Percentiles rank a stretch among this genome's conserved stretches.
Evolutionary conservation across 1,140 invertebrate species (phyloP).

Genomic region (Macrobrachium rosenbergii): DNA sequence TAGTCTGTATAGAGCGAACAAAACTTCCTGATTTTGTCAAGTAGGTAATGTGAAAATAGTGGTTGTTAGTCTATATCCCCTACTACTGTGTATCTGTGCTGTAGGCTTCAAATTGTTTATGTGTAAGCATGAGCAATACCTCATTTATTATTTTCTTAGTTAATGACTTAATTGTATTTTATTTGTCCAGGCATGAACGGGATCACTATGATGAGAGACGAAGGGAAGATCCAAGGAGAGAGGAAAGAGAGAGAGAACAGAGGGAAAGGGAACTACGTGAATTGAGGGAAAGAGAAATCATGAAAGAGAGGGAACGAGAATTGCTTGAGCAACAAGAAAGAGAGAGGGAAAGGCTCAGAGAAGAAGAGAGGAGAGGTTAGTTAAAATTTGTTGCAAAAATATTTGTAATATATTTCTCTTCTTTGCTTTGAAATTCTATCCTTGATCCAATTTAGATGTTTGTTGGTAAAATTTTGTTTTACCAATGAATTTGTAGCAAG

Average conservation of each 20-base stretch:
- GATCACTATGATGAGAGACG: slow-evolving; percentile 52
- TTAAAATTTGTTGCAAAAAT: not conserved
- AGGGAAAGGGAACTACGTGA: slow-evolving; percentile 36
- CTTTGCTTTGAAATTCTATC: too few species aligned
- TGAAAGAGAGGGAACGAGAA: slow-evolving; percentile 39
- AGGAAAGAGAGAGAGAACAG: slow-evolving; percentile 52
- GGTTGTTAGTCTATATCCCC: too few species aligned
- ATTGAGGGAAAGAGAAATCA: slow-evolving; percentile 37
- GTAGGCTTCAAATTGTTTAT: not conserved
- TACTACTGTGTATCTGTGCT: too few species aligned
- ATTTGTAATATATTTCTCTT: too few species aligned
- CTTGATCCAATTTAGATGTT: too few species aligned
- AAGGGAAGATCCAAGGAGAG: slow-evolving; percentile 46
- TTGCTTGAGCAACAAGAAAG: slow-evolving; percentile 48
- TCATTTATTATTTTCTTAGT: too few species aligned
- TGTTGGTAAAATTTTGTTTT: too few species aligned
- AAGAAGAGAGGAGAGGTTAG: slow-evolving; percentile 54
- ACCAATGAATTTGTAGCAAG: too few species aligned
- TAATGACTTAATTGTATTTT: not conserved
- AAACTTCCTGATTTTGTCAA: too few species aligned
- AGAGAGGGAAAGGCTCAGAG: slow-evolving; percentile 39
- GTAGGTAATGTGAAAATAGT: too few species aligned
- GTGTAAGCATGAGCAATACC: too few species aligned
- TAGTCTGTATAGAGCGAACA: too few species aligned
- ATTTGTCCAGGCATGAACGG: slow-evolving; percentile 36